Evolutionary conservation across 2,888 invertebrate species (phyloP), one percentile per base, ranked within the genome.

Genomic region (Heliconius erato): DNA sequence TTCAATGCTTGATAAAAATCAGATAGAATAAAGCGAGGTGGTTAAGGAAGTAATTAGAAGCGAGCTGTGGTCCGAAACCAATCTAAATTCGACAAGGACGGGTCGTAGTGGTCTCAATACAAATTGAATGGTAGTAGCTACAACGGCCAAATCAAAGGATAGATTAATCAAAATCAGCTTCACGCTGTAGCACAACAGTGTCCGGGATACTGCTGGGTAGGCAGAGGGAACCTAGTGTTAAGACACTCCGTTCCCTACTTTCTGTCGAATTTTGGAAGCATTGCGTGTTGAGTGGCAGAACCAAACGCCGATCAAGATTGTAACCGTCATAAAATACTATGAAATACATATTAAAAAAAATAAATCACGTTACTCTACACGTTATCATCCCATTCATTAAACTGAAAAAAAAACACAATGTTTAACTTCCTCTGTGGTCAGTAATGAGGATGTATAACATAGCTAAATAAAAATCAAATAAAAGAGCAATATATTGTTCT

Each of bases 71-170:
- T 65, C 80, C 49, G 77, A 80, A 80, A 77, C 77, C 44, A 82
- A 82, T 82, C 54, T 23, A n/a, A 80, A 83, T 83, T 80, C 80
- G 80, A 83, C 65, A 80, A 35, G 71, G 77, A 69, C 40, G 40
- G 65, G 12, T 44, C 63, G 26, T 59, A 74, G 54, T 59, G 67
- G 54, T 59, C 74, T 74, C 49, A 35, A 59, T 68, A 68, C 59
- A 82, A 79, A 82, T 82, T 79, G 54, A 68, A 79, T 44, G n/a
- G 69, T 44, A 35, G 23, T 77, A 63, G 63, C 32, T 63, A 69
- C 59, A 71, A 59, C 63, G 63, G 32, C 59, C 6, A 44, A 35
- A 69, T 23, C 23, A 35, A 69, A 11, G 19, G 69, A 35, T 32
- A 40, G n/a, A 32, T 35, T 28, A 28, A 28, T 28, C 28, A 28